Evolutionary conservation across 2,797 vertebrate species (phyloP).

Genomic region (Darevskia nairensis): DNA sequence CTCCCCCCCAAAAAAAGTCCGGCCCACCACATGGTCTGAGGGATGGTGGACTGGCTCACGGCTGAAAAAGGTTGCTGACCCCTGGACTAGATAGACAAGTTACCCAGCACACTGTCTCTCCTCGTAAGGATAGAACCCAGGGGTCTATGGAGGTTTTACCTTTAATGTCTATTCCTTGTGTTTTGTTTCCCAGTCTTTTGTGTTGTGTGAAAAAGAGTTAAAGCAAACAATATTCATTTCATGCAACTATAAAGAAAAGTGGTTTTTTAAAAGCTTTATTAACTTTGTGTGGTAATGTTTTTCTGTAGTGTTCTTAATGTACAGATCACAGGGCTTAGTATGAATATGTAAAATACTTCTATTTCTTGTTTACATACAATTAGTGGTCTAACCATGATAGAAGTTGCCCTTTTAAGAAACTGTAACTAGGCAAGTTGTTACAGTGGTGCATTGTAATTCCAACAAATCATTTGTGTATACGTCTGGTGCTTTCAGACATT

Average conservation of each 20-base stretch:
- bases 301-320: neutral
- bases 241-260: constrained; percentile 66
- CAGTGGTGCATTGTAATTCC: neutral
- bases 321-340: constrained; percentile 3
- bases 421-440: constrained; percentile 1
- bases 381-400: neutral
- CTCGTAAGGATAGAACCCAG: constrained; percentile 25
- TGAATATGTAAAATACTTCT: neutral
- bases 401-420: neutral
- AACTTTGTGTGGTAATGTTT: neutral
- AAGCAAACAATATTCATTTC: constrained; percentile 23
- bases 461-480: neutral
- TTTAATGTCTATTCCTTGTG: constrained; percentile 54
- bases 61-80: too few species aligned
- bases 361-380: constrained; percentile 6
- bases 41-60: too few species aligned
- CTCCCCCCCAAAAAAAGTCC: too few species aligned
- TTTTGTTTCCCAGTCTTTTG: constrained; percentile 45
- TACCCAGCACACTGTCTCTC: neutral
- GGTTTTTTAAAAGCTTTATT: constrained; percentile 33
- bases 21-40: too few species aligned
- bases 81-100: neutral
- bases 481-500: neutral
- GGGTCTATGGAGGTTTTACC: constrained; percentile 49
- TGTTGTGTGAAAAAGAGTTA: constrained; percentile 36